Conservation (phyloP, 2,888 invertebrate species). For the Caenorhabditis sp. region DNA sequence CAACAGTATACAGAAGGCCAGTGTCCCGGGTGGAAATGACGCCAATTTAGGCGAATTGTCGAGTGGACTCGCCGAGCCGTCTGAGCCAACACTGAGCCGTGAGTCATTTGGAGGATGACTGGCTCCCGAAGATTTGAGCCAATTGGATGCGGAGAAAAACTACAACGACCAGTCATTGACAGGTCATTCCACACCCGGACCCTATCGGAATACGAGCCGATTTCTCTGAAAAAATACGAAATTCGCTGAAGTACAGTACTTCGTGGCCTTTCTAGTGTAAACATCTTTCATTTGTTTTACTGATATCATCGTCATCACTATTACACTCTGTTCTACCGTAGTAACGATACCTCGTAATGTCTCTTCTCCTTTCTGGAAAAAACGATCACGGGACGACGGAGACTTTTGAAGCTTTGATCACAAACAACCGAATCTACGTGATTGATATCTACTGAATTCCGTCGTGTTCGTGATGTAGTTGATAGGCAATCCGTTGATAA, state of each 20-base stretch:
- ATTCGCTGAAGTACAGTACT: too few relatives aligned
- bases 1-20: constrained; percentile 2
- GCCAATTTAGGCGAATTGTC: constrained; percentile 16
- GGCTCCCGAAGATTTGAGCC: neutral
- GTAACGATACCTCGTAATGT: too few relatives aligned
- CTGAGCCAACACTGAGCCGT: constrained; percentile 23
- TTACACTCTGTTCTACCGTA: too few relatives aligned
- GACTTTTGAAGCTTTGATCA: constrained; percentile 1
- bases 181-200: neutral
- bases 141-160: constrained; percentile 10
- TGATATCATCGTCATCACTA: too few relatives aligned
- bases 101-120: neutral
- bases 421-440: too few relatives aligned
- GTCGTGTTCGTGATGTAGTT: too few relatives aligned
- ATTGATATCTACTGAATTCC: too few relatives aligned
- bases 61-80: constrained; percentile 23
- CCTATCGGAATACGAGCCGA: neutral
- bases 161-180: constrained; percentile 29
- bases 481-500: too few relatives aligned
- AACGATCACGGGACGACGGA: neutral
- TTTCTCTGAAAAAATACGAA: neutral
- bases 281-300: too few relatives aligned
- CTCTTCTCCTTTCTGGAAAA: too few relatives aligned
- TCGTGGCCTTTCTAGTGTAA: too few relatives aligned
- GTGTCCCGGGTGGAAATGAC: constrained; percentile 21